Conservation (phyloP, 2,888 invertebrate species). For the Morpho helenor region DNA sequence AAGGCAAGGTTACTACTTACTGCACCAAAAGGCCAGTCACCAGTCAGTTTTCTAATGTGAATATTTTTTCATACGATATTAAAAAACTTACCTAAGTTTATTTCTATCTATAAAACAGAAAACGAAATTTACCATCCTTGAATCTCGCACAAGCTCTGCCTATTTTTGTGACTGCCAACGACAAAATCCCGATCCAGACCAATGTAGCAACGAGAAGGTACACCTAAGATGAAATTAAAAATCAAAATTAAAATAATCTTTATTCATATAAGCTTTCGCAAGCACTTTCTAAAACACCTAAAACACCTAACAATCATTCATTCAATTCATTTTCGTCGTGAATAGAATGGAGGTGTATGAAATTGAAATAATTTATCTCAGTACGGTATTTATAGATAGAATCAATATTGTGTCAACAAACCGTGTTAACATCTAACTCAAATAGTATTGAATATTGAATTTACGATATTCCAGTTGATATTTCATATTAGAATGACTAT, state of each 20-base stretch:
- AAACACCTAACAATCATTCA: no score
- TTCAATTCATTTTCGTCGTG: no score
- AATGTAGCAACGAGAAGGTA: conserved; percentile 62
- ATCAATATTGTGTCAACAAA: not conserved
- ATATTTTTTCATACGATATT: not conserved
- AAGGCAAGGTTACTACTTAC: no score
- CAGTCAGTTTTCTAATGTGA: no score
- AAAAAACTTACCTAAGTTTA: not conserved
- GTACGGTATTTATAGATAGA: not conserved
- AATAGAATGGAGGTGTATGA: not conserved
- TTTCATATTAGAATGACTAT: not conserved
- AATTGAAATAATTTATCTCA: not conserved
- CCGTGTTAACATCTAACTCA: not conserved
- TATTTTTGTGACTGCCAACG: conserved; percentile 54
- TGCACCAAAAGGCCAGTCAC: no score
- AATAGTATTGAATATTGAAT: conserved; percentile 1
- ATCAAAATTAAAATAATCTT: not conserved
- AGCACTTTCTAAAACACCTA: no score
- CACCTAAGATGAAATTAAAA: conserved; percentile 38
- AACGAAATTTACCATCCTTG: conserved; percentile 45
- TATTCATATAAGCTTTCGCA: not conserved
- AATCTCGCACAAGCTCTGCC: conserved; percentile 55
- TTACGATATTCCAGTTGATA: conserved; percentile 5
- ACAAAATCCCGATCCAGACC: conserved; percentile 48
- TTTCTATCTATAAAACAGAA: not conserved